These are phyloP conservation scores for Pica pica DNA, from an alignment of 2,113 vertebrate genomes.

Conservation along the genomic window DNA sequence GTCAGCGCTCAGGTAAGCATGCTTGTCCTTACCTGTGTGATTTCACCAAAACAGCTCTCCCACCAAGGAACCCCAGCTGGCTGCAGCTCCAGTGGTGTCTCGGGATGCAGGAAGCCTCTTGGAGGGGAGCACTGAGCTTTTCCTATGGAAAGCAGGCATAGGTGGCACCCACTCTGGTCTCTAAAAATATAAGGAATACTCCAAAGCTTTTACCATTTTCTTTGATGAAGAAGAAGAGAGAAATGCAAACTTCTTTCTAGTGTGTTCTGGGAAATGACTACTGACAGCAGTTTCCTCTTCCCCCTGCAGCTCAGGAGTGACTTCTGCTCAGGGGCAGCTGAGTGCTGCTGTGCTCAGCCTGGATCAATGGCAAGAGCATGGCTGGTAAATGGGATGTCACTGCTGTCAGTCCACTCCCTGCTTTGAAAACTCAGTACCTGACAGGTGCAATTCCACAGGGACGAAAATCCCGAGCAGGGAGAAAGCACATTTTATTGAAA, in stretches of 20 bases:
- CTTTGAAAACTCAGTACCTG: neutral
- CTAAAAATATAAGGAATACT: neutral
- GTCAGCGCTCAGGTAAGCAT: constrained; percentile 83
- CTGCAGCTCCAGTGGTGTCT: neutral
- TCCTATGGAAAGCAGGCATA: neutral
- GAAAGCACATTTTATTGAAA: neutral
- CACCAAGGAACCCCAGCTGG: neutral
- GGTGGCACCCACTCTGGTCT: neutral
- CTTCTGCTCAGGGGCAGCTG: neutral
- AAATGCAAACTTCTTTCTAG: neutral
- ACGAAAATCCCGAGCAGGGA: neutral
- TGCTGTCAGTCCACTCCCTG: neutral
- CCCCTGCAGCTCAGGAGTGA: neutral
- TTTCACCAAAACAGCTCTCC: neutral
- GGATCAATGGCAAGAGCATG: neutral
- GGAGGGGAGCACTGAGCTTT: neutral
- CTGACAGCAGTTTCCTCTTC: neutral
- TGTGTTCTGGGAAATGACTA: neutral
- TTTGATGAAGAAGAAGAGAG: neutral
- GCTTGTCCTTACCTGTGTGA: neutral
- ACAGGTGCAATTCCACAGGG: neutral
- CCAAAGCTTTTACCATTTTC: neutral
- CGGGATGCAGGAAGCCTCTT: neutral
- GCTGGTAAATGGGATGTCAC: neutral
- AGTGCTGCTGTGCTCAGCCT: neutral